A percentile compares a stretch with the other conserved stretches of the same genome.
Evolutionary conservation across 2,888 invertebrate genomes (phyloP).

Genomic region (Bugulina stolonifera): DNA sequence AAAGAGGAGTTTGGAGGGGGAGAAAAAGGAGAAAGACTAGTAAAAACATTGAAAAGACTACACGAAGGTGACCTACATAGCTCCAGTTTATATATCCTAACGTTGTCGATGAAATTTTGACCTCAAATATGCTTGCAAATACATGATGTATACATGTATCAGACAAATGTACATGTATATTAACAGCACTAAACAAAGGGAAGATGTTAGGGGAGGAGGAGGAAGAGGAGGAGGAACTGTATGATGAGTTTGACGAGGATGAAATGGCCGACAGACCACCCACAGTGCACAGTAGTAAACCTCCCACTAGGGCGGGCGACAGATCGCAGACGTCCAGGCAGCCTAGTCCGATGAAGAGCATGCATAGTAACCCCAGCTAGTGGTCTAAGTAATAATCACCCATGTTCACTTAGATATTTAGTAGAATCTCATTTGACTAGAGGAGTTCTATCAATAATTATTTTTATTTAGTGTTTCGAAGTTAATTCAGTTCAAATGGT

Average conservation of each 20-base stretch:
- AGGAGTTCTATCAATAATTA: too few relatives aligned
- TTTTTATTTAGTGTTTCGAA: too few relatives aligned
- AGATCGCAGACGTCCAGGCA: conserved; percentile 1
- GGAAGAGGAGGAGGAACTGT: neutral
- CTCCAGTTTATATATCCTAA: too few relatives aligned
- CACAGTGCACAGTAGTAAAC: conserved; percentile 4
- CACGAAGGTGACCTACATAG: conserved; percentile 31
- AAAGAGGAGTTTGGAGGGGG: conserved; percentile 38
- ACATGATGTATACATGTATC: too few relatives aligned
- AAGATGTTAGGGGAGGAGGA: conserved; percentile 31
- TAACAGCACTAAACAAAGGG: conserved; percentile 4
- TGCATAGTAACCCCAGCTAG: neutral
- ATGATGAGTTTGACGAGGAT: conserved; percentile 20
- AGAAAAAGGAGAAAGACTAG: conserved; percentile 39
- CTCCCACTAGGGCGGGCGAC: conserved; percentile 12
- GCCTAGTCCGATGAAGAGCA: conserved; percentile 17
- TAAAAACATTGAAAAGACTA: conserved; percentile 38
- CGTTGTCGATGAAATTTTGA: too few relatives aligned
- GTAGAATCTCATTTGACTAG: too few relatives aligned
- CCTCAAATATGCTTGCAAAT: too few relatives aligned
- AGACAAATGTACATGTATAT: too few relatives aligned
- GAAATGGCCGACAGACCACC: neutral
- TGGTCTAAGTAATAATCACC: too few relatives aligned
- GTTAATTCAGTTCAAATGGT: too few relatives aligned
- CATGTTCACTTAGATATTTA: too few relatives aligned